Percentiles rank a stretch among this genome's conserved stretches.
Evolutionary conservation across 2,888 invertebrate genomes (phyloP).

Genomic region (Phalangium opilio): DNA sequence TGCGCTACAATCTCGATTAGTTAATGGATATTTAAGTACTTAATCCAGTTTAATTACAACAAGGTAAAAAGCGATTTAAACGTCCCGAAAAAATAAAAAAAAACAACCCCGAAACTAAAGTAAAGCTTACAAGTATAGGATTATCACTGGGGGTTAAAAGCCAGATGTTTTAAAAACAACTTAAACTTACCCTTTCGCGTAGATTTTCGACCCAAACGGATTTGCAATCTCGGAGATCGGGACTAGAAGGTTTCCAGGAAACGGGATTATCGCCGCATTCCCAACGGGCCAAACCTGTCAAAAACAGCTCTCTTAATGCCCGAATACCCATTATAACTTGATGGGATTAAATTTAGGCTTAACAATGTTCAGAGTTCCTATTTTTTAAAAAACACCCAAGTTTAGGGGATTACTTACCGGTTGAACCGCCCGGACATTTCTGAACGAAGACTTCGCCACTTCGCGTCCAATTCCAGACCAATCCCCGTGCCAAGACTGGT

Average conservation of each 20-base stretch:
- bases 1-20: too few species aligned
- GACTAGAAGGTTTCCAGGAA: slow-evolving; percentile 10
- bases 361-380: too few species aligned
- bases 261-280: slow-evolving; percentile 15
- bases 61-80: too few species aligned
- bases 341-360: too few species aligned
- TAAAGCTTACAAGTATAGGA: too few species aligned
- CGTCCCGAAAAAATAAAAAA: too few species aligned
- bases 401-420: background rate
- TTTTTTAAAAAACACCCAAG: too few species aligned
- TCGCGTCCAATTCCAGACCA: background rate
- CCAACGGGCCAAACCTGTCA: slow-evolving; percentile 16
- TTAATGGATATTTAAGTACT: too few species aligned
- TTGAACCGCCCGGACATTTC: background rate
- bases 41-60: too few species aligned
- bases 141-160: too few species aligned
- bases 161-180: background rate
- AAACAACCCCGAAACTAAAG: too few species aligned
- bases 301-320: background rate
- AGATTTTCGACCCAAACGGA: slow-evolving; percentile 21
- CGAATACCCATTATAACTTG: background rate
- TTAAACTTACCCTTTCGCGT: slow-evolving; percentile 16
- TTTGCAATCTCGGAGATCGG: slow-evolving; percentile 20
- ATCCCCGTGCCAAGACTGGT: background rate
- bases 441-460: background rate